Evolutionary conservation across 2,113 vertebrate genomes (phyloP), one percentile per base, ranked within the genome.

Genomic region (Anthoscopus minutus): DNA sequence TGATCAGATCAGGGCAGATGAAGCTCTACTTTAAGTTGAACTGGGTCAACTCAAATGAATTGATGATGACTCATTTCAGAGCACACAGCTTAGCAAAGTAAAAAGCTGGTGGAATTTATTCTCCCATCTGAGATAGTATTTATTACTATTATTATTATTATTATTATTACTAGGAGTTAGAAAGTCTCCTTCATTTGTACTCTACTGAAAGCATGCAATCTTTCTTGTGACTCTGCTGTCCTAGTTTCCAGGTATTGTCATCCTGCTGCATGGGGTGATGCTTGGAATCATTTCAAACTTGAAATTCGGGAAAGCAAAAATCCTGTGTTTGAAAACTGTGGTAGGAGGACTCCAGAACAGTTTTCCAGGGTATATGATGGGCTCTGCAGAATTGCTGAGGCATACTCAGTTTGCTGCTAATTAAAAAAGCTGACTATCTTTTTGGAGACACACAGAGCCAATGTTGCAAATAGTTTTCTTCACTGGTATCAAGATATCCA

Each of bases 191-290:
- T 93, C 81, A 72, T 69, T 95, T 82, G 88, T 35, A 79, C 95
- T 89, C 88, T 13, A 37, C 48, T 53, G 48, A 92, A 96, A 89
- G 40, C 31, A 65, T 53, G 17, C 81, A 65, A 48, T 84, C 73
- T 74, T 96, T 67, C 93, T 85, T 95, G 85, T 92, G 88, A 89
- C 88, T 89, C 18, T 66, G 74, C 70, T 94, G 95, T 64, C 95
- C 96, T 71, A 94, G 53, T 96, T 96, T 89, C 57, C 66, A 80
- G 85, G 81, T 88, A 94, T 80, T 94, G 93, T 93, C 33, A 85
- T 93, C 78, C 57, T 81, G 79, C 93, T 92, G 57, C 92, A 93
- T 45, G 81, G 70, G 53, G 95, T 2, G 28, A 88, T 2, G 2
- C 80, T 74, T 94, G 88, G 93, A 96, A 92, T 35, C 0, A 0